Evolutionary conservation across 2,888 invertebrate genomes (phyloP), one percentile per base, ranked within the genome.

Genomic region (Ochropleura leucogaster): DNA sequence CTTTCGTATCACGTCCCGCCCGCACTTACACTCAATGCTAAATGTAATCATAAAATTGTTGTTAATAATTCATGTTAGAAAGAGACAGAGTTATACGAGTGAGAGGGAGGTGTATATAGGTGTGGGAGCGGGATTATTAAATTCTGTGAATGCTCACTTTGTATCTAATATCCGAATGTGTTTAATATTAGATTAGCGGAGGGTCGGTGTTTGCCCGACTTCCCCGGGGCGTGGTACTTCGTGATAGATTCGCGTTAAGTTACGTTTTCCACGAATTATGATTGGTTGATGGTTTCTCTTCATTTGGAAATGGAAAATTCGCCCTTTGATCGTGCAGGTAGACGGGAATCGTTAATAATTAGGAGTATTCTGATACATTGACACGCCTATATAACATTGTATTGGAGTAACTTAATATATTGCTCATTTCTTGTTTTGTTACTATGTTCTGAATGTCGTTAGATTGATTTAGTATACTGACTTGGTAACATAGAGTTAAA

Each of bases 31-130:
- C 94, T 94, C 93, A 90, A 90, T 92, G 93, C 93, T 95, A 95
- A 96, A 95, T 95, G 95, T 95, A 95, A 96, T 96, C 96, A 95
- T 96, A 96, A 96, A 96, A 95, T 95, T 95, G 96, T 95, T 95
- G 95, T 96, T 95, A 96, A 96, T 96, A 96, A 96, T 96, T 96
- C 96, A 96, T 87, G 92, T 80, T 73, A 77, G 93, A 93, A 85
- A 60, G 90, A 80, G 93, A 93, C 76, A 78, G 88, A 53, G 71
- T 53, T 87, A 80, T 72, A 60, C 8, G 91, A 59, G 62, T 73
- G 91, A 91, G 72, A 53, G 90, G 80, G 92, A 91, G 74, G 79
- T 84, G 70, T 66, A 75, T 86, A 79, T 87, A 91, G 91, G 92
- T 91, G 93, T 91, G 93, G 93, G 93, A 91, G 94, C 87, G 89